Evolutionary conservation across 2,797 vertebrate genomes (phyloP).

Genomic region (Xiphophorus birchmanni): DNA sequence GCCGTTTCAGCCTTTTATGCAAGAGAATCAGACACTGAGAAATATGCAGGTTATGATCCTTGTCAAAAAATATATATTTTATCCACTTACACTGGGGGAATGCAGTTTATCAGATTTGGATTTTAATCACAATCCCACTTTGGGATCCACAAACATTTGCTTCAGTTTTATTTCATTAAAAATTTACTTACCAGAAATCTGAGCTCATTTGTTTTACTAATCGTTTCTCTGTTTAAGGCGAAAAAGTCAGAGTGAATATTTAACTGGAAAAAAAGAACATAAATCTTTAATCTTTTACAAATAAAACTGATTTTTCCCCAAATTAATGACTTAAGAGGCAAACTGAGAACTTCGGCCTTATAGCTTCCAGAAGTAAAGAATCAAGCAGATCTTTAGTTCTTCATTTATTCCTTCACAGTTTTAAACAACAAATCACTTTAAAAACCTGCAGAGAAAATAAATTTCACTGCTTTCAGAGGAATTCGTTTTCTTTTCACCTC

Average conservation of each 20-base stretch:
- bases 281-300: background rate
- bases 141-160: background rate
- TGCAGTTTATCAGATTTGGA: background rate
- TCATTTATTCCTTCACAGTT: slow-evolving; percentile 6
- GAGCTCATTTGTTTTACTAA: background rate
- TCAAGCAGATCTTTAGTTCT: background rate
- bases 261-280: background rate
- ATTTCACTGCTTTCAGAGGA: background rate
- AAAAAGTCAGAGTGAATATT: background rate
- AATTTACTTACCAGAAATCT: background rate
- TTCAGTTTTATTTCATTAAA: background rate
- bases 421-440: background rate
- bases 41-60: too few species aligned
- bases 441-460: background rate
- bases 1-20: background rate
- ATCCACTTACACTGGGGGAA: too few species aligned
- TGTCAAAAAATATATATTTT: too few species aligned
- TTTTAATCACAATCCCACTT: background rate
- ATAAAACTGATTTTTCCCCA: background rate
- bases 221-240: too few species aligned
- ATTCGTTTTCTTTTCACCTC: background rate
- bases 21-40: too few species aligned
- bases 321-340: background rate
- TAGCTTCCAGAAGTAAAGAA: background rate
- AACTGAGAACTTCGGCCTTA: background rate